Conservation (phyloP, 2,888 invertebrate genomes). For the Drosophila sordidapex region DNA sequence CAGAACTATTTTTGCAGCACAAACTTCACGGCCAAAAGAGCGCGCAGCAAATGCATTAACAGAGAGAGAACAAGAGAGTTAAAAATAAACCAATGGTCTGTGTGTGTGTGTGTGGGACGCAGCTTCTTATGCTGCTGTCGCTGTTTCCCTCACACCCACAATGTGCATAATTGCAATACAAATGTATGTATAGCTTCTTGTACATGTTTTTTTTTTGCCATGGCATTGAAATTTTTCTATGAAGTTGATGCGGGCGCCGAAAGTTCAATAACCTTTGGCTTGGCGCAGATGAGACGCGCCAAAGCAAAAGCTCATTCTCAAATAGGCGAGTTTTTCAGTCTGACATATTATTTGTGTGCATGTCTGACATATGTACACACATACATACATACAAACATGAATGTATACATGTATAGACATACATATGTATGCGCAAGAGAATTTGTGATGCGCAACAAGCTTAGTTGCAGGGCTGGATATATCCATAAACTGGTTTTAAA, state of each 20-base stretch:
- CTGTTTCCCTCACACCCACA: constrained; percentile 54
- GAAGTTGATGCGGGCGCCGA: constrained; percentile 69
- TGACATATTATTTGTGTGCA: constrained; percentile 23
- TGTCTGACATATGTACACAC: constrained; percentile 3
- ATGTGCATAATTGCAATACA: constrained; percentile 64
- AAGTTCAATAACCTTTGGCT: constrained; percentile 83
- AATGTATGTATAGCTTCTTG: constrained; percentile 30
- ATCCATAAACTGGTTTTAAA: constrained; percentile 50
- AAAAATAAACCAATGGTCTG: constrained; percentile 65
- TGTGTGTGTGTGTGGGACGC: constrained; percentile 44
- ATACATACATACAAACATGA: neutral
- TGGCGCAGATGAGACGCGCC: constrained; percentile 30
- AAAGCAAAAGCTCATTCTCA: constrained; percentile 54
- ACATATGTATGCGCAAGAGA: constrained; percentile 27
- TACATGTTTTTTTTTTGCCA: constrained; percentile 53
- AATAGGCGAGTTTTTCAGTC: constrained; percentile 13
- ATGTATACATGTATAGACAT: neutral
- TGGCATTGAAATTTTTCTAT: constrained; percentile 83
- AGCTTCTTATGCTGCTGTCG: constrained; percentile 57
- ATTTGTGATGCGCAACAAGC: constrained; percentile 63
- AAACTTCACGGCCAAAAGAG: constrained; percentile 76
- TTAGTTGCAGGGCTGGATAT: constrained; percentile 28
- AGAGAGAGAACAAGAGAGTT: constrained; percentile 51
- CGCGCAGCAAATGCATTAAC: constrained; percentile 55
- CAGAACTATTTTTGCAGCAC: constrained; percentile 58